Base-by-base conservation (phyloP, 2,797 vertebrate genomes). In the Tenualosa thibaudeaui region DNA sequence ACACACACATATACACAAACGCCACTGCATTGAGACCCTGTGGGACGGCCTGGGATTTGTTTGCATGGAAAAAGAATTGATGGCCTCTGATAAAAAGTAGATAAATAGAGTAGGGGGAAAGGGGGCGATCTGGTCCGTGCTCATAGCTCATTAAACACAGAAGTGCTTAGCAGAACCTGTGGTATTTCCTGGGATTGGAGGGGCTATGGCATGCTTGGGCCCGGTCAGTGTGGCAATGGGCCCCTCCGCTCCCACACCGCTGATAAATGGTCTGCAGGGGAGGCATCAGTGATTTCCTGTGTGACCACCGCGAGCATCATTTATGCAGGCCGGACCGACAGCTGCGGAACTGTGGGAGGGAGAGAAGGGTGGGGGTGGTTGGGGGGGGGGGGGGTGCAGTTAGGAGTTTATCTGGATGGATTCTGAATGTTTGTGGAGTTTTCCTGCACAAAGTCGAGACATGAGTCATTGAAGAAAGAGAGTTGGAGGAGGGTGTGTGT, bases 141-240 rank as follows among this genome's bases (percentile, higher is more conserved):
- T 92, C 94, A 94, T 95, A 95, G 91, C 93, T 95, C 95, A 96
- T 96, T 96, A 95, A 95, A 91, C 93, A 93, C 92, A 91, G 92
- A 93, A 95, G 85, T 90, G 89, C 93, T 95, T 95, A 95, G 93
- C 31, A 90, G 89, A 89, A 91, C 91, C 90, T 89, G 90, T 93
- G 94, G 94, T 91, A 96, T 96, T 95, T 96, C 95, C 95, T 89
- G 50, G 50, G 50, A 8, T 12, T 93, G 94, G 95, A 93, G 93
- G 91, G 83, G 78, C 81, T 37, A 78, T 88, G 86, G 92, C 50
- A 51, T 7, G 10, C 50, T 51, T 2, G 50, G 7, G 46, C 46
- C 7, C 91, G 87, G 78, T 87, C 92, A 91, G 92, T 88, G 89
- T 90, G 84, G 91, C 92, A 91, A 90, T 90, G 89, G 90, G n/a